Evolutionary conservation across 2,888 invertebrate species (phyloP).

Genomic region (Bhutanitis thaidina): DNA sequence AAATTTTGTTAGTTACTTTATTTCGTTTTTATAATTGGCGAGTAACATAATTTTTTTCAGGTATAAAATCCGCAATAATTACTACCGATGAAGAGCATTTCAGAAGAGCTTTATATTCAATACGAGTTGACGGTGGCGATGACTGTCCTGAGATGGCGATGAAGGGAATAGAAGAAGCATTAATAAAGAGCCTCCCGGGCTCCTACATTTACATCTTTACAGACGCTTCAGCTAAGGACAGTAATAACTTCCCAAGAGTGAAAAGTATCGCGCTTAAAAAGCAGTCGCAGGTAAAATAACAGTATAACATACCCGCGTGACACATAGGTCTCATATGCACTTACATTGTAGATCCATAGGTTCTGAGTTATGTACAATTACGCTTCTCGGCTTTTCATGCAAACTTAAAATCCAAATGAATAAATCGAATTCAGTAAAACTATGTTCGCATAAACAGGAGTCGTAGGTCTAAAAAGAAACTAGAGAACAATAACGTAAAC

Average conservation of each 20-base stretch:
- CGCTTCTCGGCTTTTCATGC: no score
- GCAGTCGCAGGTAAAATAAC: constrained; percentile 20
- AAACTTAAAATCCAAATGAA: no score
- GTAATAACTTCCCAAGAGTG: constrained; percentile 29
- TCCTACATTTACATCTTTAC: constrained; percentile 60
- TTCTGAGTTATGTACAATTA: no score
- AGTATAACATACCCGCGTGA: no score
- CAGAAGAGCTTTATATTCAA: constrained; percentile 30
- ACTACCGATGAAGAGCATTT: constrained; percentile 40
- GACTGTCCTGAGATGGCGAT: constrained; percentile 54
- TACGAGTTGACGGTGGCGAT: constrained; percentile 33
- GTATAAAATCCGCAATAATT: constrained; percentile 23
- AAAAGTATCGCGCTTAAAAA: constrained; percentile 41
- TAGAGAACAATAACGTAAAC: no score
- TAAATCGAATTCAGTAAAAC: no score
- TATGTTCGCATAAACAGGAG: no score
- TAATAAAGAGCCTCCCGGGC: constrained; percentile 39
- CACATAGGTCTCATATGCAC: no score
- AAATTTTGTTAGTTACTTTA: no score
- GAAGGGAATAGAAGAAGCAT: constrained; percentile 45
- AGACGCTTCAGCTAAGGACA: constrained; percentile 54
- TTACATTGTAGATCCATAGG: no score
- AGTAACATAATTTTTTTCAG: constrained; percentile 32
- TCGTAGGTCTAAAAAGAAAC: no score
- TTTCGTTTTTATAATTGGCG: no score